phyloP scores from a whole-genome alignment of 2,888 invertebrate genomes.

The Drosophila siamana region DNA sequence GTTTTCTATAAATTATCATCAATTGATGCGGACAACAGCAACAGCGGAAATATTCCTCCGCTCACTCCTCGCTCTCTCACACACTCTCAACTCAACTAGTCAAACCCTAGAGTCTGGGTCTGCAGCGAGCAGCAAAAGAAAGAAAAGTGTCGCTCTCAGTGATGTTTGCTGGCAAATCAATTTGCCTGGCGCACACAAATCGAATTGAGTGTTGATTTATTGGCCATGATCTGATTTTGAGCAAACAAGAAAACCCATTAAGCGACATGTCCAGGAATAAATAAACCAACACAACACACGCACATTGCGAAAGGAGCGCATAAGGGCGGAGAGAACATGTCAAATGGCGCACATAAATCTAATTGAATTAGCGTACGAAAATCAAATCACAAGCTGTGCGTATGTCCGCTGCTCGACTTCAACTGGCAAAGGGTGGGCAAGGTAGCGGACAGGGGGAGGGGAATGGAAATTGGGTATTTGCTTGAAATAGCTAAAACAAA shows the following conservation, averaged over 20 bases:
- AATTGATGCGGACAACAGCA: constrained; percentile 47
- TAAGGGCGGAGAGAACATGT: constrained; percentile 29
- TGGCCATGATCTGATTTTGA: constrained; percentile 77
- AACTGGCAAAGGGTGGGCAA: too few species aligned
- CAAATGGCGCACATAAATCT: constrained; percentile 74
- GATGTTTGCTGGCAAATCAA: constrained; percentile 52
- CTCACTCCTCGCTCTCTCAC: neutral
- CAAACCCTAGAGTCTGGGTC: too few species aligned
- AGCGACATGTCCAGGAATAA: constrained; percentile 71
- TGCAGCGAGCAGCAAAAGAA: neutral
- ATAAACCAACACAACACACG: constrained; percentile 51
- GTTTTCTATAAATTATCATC: constrained; percentile 48
- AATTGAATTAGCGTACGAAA: constrained; percentile 71
- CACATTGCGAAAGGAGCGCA: neutral
- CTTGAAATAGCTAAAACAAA: constrained; percentile 39
- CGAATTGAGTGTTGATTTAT: constrained; percentile 75
- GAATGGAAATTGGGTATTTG: neutral
- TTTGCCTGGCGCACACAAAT: constrained; percentile 53
- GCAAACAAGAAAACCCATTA: constrained; percentile 74
- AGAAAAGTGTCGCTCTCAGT: constrained; percentile 29
- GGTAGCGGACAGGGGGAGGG: neutral
- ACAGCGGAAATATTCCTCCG: constrained; percentile 14
- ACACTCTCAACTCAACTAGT: too few species aligned
- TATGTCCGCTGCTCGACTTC: too few species aligned
- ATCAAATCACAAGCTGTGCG: constrained; percentile 60